A percentile compares a stretch with the other conserved stretches of the same genome.
Evolutionary conservation across 1,140 invertebrate species (phyloP).

Genomic region (Lordiphosa stackelbergi): DNA sequence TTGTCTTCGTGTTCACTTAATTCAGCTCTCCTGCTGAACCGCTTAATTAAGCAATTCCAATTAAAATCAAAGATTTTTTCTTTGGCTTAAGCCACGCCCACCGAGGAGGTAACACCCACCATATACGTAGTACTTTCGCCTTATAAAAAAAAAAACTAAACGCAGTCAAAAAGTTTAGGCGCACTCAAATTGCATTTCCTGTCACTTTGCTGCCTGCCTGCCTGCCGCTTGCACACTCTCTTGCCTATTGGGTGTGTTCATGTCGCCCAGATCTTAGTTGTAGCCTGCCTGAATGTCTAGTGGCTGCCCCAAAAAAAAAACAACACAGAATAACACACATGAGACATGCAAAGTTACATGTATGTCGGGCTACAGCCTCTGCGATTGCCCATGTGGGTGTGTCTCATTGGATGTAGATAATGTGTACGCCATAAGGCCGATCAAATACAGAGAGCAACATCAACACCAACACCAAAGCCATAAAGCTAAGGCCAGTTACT

Average conservation of each 20-base stretch:
- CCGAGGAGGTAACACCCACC: slow-evolving; percentile 49
- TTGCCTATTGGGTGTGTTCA: slow-evolving; percentile 53
- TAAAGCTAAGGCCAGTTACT: slow-evolving; percentile 50
- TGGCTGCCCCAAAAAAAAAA: slow-evolving; percentile 16
- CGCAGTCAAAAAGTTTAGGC: slow-evolving; percentile 66
- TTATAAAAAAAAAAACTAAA: slow-evolving; percentile 60
- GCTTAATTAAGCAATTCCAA: slow-evolving; percentile 70
- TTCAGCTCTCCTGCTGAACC: slow-evolving; percentile 20
- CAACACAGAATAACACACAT: slow-evolving; percentile 15
- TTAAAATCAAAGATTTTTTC: slow-evolving; percentile 49
- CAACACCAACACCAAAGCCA: slow-evolving; percentile 48
- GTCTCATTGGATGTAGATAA: slow-evolving; percentile 36
- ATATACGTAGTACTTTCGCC: slow-evolving; percentile 51
- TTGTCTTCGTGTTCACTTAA: slow-evolving; percentile 19
- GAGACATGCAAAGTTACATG: slow-evolving; percentile 62
- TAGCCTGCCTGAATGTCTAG: slow-evolving; percentile 48
- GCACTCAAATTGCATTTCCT: slow-evolving; percentile 70
- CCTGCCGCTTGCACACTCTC: slow-evolving; percentile 41
- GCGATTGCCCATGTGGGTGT: slow-evolving; percentile 54
- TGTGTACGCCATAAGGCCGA: slow-evolving; percentile 19
- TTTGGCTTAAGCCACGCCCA: slow-evolving; percentile 40
- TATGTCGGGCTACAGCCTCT: slow-evolving; percentile 44
- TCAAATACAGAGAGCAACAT: slow-evolving; percentile 36
- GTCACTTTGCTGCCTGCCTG: slow-evolving; percentile 57
- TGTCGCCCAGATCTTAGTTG: slow-evolving; percentile 30